Conservation (phyloP, 2,113 vertebrate genomes). For the Megaceryle torquata region DNA sequence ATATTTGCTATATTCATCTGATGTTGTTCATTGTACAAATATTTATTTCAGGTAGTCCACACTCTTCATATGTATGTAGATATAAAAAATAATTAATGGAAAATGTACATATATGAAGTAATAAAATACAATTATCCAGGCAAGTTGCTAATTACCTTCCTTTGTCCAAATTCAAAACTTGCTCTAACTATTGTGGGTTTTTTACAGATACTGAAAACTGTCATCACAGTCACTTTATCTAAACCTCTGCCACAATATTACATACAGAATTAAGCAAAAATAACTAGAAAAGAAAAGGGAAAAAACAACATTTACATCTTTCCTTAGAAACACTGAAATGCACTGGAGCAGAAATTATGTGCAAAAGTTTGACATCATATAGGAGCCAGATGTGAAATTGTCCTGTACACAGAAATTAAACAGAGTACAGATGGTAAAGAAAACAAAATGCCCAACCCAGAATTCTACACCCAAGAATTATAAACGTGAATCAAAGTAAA, state of each 20-base stretch:
- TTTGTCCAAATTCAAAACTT: not conserved
- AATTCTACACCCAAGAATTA: not conserved
- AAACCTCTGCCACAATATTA: not conserved
- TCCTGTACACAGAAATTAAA: not conserved
- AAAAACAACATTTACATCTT: conserved; percentile 6
- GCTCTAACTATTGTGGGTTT: not conserved
- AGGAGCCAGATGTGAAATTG: conserved; percentile 55
- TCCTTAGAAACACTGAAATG: conserved; percentile 60
- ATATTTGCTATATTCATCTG: not conserved
- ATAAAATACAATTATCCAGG: not conserved
- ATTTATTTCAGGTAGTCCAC: not conserved
- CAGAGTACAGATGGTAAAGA: conserved; percentile 49
- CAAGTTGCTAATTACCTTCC: not conserved
- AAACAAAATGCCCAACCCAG: not conserved
- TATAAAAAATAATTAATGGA: not conserved
- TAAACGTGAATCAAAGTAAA: conserved; percentile 20
- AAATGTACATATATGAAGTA: not conserved
- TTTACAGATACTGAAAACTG: not conserved
- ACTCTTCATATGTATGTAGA: not conserved
- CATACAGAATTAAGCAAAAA: conserved; percentile 47
- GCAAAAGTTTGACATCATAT: conserved; percentile 41
- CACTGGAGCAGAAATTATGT: conserved; percentile 55
- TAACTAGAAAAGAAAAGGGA: conserved; percentile 35
- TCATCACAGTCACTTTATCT: not conserved
- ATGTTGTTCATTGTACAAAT: not conserved